Conservation (phyloP, 2,888 invertebrate genomes). For the Netelia inedita region DNA sequence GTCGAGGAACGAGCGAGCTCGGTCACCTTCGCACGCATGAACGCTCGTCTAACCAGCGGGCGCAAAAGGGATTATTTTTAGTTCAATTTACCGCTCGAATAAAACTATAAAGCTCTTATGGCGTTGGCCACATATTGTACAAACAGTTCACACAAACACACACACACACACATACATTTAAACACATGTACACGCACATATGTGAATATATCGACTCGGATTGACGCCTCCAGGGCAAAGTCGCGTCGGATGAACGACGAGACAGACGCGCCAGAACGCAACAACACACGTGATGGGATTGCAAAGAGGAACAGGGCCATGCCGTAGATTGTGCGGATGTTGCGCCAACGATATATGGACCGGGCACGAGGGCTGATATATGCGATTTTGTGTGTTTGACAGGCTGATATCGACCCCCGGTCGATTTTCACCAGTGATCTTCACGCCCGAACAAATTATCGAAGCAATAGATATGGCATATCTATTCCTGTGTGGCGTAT, state of each 20-base stretch:
- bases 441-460: slow-evolving; percentile 15
- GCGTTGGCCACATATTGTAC: slow-evolving; percentile 37
- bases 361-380: not conserved
- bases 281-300: slow-evolving; percentile 1
- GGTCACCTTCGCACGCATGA: slow-evolving; percentile 78
- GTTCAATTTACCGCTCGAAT: slow-evolving; percentile 83
- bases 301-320: slow-evolving; percentile 40
- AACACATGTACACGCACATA: not conserved
- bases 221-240: slow-evolving; percentile 61
- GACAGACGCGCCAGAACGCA: slow-evolving; percentile 49
- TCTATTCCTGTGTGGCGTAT: slow-evolving; percentile 1
- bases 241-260: not conserved
- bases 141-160: slow-evolving; percentile 33
- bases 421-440: slow-evolving; percentile 28
- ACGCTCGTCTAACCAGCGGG: slow-evolving; percentile 76
- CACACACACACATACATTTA: slow-evolving; percentile 2
- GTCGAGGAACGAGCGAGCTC: slow-evolving; percentile 45
- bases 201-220: slow-evolving; percentile 29
- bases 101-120: slow-evolving; percentile 79
- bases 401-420: slow-evolving; percentile 3
- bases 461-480: not conserved
- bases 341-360: not conserved
- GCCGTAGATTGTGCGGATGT: slow-evolving; percentile 39
- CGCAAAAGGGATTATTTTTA: slow-evolving; percentile 84
- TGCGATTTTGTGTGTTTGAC: not conserved